Base-by-base conservation (phyloP, 1,140 invertebrate species). In the Aphidius gifuensis region DNA sequence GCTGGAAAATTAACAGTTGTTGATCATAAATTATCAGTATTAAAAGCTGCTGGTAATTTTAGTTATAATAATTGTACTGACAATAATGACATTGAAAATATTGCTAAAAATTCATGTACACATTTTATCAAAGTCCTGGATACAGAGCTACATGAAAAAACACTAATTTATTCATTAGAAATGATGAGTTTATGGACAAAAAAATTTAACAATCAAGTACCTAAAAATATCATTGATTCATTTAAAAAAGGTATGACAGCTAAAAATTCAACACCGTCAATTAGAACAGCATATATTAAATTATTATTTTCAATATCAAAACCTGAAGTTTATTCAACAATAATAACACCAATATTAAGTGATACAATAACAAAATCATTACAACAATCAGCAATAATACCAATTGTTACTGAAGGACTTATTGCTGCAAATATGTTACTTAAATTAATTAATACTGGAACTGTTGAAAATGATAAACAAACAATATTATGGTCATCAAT, bases 141-240 rank as follows among this genome's bases (percentile, higher is more conserved):
- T 73, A 85, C 85, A 43, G 96, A 98, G 85, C 91, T 92, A 55
- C 94, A 97, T 78, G 96, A 98, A 80, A 93, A 93, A 69, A 95
- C 93, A 3, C 77, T 97, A 38, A 86, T 92, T 64, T 87, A 89
- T 68, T 87, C 90, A 5, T 80, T 97, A 6, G 87, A 92, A 67
- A 90, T 90, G 85, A 85, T 96, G 75, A 83, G 86, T 8, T 71
- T 89, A 7, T 97, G 95, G 95, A 86, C 88, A 54, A 69, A 77
- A 5, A 89, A 89, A 71, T 88, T 92, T 65, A 78, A 73, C 2
- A 84, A 80, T n/a, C 80, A 85, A 62, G 80, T 92, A 42, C 90
- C 92, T 1, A 85, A 86, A 54, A 85, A 85, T 63, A 77, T 96
- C 9, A 79, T 92, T 2, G 86, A 92, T 47, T 86, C 89, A 68